Percentiles rank a stretch among this genome's conserved stretches.
phyloP scores from a whole-genome alignment of 2,888 invertebrate species.

The Carpatolechia fugitivella region DNA sequence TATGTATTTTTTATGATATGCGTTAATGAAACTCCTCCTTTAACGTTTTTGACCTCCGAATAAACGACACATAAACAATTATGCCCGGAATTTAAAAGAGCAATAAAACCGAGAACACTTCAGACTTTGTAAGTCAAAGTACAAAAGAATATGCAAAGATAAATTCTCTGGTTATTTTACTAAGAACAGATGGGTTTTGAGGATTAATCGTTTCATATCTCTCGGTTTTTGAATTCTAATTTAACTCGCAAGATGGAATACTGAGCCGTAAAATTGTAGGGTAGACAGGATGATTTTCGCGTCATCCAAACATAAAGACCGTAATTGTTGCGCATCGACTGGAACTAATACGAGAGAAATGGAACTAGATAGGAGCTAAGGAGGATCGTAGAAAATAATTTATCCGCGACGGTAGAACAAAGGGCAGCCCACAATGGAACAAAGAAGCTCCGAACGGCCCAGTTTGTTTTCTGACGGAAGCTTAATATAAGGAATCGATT shows the following conservation, averaged over 20 bases:
- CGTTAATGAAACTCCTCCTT: constrained; percentile 59
- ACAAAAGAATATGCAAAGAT: constrained; percentile 2
- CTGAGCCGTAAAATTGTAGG: constrained; percentile 72
- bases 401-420: constrained; percentile 74
- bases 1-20: constrained; percentile 64
- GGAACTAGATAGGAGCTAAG: constrained; percentile 73
- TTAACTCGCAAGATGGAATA: constrained; percentile 60
- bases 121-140: constrained; percentile 27
- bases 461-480: constrained; percentile 72
- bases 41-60: constrained; percentile 43
- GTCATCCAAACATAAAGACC: constrained; percentile 74
- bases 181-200: not conserved
- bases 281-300: constrained; percentile 73
- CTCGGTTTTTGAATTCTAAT: constrained; percentile 41
- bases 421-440: constrained; percentile 69
- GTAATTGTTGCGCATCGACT: constrained; percentile 77
- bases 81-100: constrained; percentile 35
- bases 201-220: not conserved
- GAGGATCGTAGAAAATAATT: constrained; percentile 76
- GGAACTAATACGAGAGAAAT: constrained; percentile 78
- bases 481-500: constrained; percentile 73
- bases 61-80: constrained; percentile 38
- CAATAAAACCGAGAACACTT: constrained; percentile 30
- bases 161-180: not conserved
- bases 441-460: constrained; percentile 64